These are phyloP conservation scores for Gopherus evgoodei DNA, from an alignment of 2,113 vertebrate species.

Conservation along the genomic window DNA sequence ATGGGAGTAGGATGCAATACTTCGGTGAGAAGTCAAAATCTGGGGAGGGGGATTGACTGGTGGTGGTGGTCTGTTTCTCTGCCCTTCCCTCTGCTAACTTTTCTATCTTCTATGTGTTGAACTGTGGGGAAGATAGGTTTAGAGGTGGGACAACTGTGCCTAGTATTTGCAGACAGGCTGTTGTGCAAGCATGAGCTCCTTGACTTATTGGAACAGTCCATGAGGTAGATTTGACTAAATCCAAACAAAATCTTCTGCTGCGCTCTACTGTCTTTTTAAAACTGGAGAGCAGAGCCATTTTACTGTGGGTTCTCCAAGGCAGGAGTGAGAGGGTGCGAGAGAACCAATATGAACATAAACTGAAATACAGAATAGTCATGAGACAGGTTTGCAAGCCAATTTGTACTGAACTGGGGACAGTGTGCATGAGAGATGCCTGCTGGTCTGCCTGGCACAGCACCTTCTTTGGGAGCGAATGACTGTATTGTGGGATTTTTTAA, in stretches of 20 bases:
- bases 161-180: not conserved
- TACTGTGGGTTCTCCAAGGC: not conserved
- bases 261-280: not conserved
- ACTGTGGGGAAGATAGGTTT: not conserved
- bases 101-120: not conserved
- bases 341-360: not conserved
- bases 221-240: not conserved
- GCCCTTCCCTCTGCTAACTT: accelerated
- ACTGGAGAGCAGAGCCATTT: not conserved
- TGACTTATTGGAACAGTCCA: not conserved
- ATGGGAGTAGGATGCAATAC: not conserved
- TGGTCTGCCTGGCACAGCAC: not conserved
- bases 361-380: not conserved
- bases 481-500: not conserved
- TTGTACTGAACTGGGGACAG: not conserved
- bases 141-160: not conserved
- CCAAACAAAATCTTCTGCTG: not conserved
- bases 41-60: not conserved
- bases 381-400: not conserved
- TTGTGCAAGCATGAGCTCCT: not conserved
- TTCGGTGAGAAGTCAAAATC: not conserved
- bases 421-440: not conserved
- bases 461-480: not conserved
- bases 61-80: not conserved
- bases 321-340: not conserved